Conservation (phyloP, 2,888 invertebrate genomes). For the Archips xylosteana region DNA sequence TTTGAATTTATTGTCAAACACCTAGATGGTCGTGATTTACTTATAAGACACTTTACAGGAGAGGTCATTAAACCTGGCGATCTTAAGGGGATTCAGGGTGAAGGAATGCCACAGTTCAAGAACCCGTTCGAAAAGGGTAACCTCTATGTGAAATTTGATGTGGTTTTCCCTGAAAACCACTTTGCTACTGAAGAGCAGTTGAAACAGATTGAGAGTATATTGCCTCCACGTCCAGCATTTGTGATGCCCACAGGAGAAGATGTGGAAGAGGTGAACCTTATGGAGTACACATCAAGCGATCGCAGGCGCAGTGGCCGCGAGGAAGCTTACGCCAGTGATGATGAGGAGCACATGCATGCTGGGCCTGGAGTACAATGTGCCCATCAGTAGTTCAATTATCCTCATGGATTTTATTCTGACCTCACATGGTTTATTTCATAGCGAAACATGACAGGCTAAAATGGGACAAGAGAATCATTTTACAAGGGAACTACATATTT, state of each 20-base stretch:
- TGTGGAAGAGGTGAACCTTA: slow-evolving; percentile 94
- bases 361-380: slow-evolving; percentile 91
- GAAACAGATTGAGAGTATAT: slow-evolving; percentile 89
- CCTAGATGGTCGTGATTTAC: slow-evolving; percentile 93
- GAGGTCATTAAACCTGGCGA: slow-evolving; percentile 94
- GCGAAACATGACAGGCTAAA: slow-evolving; percentile 21
- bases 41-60: slow-evolving; percentile 92
- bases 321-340: slow-evolving; percentile 91
- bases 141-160: slow-evolving; percentile 93
- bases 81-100: slow-evolving; percentile 91
- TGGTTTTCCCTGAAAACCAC: slow-evolving; percentile 93
- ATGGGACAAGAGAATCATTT: slow-evolving; percentile 12
- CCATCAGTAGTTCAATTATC: slow-evolving; percentile 88
- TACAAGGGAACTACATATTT: neutral
- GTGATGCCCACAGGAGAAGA: slow-evolving; percentile 91
- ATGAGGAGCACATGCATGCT: slow-evolving; percentile 84
- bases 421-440: slow-evolving; percentile 72
- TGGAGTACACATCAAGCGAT: slow-evolving; percentile 89
- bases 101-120: slow-evolving; percentile 96
- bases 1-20: slow-evolving; percentile 94
- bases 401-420: slow-evolving; percentile 72
- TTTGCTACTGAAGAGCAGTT: slow-evolving; percentile 89
- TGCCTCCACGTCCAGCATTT: slow-evolving; percentile 90
- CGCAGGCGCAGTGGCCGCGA: slow-evolving; percentile 82
- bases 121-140: slow-evolving; percentile 95